phyloP scores from a whole-genome alignment of 2,888 invertebrate genomes.

The Nephrocerus scutellatus region DNA sequence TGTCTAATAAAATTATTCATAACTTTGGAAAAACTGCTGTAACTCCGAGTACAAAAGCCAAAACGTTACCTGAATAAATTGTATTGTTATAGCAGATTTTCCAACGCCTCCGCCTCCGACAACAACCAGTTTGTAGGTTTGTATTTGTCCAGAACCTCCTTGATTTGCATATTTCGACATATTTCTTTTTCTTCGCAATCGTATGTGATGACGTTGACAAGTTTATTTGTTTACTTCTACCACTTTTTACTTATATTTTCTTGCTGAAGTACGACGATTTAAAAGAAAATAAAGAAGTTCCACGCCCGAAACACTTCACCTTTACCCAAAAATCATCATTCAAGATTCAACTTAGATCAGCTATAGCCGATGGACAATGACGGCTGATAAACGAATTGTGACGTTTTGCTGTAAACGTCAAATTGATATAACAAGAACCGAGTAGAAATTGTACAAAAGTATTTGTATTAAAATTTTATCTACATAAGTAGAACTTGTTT shows the following conservation, averaged over 20 bases:
- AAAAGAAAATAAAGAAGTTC: constrained; percentile 17
- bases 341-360: too few species aligned
- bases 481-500: too few species aligned
- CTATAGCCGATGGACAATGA: too few species aligned
- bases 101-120: constrained; percentile 98
- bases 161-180: constrained; percentile 31
- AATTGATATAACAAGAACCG: too few species aligned
- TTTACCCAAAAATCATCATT: too few species aligned
- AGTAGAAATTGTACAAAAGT: too few species aligned
- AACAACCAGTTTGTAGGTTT: constrained; percentile 89
- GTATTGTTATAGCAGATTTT: constrained; percentile 96
- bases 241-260: too few species aligned
- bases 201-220: not conserved
- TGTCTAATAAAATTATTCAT: not conserved
- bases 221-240: constrained; percentile 7
- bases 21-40: not conserved
- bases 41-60: constrained; percentile 10
- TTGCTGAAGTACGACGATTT: constrained; percentile 6
- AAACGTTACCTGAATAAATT: constrained; percentile 86
- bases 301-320: constrained; percentile 23
- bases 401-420: too few species aligned
- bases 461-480: too few species aligned
- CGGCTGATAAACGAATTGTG: too few species aligned
- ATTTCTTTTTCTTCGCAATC: constrained; percentile 5
- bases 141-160: constrained; percentile 54